Conservation (phyloP, 2,113 vertebrate genomes). For the Apeltes quadracus region DNA sequence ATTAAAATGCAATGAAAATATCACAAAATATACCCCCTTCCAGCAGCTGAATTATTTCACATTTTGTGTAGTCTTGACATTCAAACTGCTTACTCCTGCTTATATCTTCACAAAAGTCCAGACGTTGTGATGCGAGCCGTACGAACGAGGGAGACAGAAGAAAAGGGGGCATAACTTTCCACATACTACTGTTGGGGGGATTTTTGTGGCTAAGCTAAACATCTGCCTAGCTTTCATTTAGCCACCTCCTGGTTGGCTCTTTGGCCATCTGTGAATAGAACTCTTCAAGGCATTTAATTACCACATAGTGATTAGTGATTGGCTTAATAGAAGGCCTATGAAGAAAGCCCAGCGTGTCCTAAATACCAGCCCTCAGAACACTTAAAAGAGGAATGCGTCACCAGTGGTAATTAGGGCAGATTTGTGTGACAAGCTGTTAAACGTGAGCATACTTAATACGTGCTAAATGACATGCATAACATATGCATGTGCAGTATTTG, state of each 20-base stretch:
- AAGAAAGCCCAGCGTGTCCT: slow-evolving; percentile 12
- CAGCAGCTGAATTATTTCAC: background rate
- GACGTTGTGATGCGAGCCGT: background rate
- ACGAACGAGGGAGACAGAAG: slow-evolving; percentile 1
- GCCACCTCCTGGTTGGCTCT: slow-evolving; percentile 10
- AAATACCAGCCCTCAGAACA: background rate
- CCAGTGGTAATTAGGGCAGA: background rate
- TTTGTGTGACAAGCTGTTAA: slow-evolving; percentile 1
- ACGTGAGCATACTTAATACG: background rate
- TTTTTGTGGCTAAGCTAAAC: slow-evolving; percentile 16
- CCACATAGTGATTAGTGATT: slow-evolving; percentile 5
- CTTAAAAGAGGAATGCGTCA: background rate
- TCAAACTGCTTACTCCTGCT: background rate
- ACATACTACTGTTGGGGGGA: background rate
- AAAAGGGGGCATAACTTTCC: slow-evolving; percentile 17
- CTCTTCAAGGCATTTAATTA: slow-evolving; percentile 18
- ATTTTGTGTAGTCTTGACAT: background rate
- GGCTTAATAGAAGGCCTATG: slow-evolving; percentile 1
- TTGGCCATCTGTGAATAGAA: slow-evolving; percentile 8
- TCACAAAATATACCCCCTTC: background rate
- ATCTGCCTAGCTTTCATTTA: background rate
- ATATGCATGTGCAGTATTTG: background rate
- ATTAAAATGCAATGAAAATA: background rate
- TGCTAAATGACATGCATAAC: background rate
- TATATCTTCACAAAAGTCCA: background rate